Conservation (phyloP, 1,140 invertebrate species). For the Varroa destructor region DNA sequence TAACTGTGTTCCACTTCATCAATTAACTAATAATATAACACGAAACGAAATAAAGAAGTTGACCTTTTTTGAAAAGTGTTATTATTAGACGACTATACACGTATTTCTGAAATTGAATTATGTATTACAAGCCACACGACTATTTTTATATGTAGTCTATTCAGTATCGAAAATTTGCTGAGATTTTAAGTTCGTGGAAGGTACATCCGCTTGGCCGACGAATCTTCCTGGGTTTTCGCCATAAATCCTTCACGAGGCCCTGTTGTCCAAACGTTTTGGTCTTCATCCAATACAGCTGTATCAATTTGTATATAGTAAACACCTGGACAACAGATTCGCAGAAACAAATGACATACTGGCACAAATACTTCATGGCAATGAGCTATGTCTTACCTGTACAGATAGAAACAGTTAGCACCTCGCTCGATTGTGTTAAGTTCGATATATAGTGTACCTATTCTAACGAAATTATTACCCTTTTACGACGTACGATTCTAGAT, state of each 20-base stretch:
- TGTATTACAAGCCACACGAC: no score
- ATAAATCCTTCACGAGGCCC: slow-evolving; percentile 53
- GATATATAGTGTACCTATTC: background rate
- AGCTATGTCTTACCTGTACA: background rate
- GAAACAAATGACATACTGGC: background rate
- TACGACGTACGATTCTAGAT: background rate
- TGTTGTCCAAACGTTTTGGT: slow-evolving; percentile 58
- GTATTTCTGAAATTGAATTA: no score
- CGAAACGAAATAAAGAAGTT: no score
- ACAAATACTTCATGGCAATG: background rate
- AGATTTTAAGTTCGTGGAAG: slow-evolving; percentile 6
- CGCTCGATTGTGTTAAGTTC: background rate
- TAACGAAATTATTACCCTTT: background rate
- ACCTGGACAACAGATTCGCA: background rate
- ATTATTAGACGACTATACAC: no score
- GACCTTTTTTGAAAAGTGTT: no score
- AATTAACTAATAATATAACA: no score
- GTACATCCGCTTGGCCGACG: slow-evolving; percentile 3
- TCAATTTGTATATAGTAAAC: slow-evolving; percentile 51
- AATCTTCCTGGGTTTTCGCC: slow-evolving; percentile 57
- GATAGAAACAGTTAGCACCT: background rate
- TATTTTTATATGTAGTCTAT: no score
- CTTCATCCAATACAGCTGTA: slow-evolving; percentile 56
- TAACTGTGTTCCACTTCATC: no score
- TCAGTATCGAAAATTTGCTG: no score